These are phyloP conservation scores for Tetrao urogallus DNA, from an alignment of 2,113 vertebrate genomes.

Conservation along the genomic window DNA sequence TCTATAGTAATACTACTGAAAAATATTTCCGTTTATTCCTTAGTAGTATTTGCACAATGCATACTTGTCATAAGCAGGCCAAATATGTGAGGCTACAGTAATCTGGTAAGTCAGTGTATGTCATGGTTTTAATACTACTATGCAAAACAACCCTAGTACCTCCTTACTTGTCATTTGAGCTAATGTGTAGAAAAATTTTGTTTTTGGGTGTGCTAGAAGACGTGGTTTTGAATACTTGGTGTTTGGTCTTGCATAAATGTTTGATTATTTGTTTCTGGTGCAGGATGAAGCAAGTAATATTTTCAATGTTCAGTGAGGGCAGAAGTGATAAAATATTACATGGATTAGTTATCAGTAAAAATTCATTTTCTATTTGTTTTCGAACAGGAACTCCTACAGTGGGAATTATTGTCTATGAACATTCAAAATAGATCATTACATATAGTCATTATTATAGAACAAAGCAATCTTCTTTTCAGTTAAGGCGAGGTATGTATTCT, in stretches of 20 bases:
- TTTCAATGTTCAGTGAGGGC: background rate
- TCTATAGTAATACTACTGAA: background rate
- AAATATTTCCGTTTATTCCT: background rate
- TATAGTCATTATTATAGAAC: background rate
- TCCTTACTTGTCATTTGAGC: background rate
- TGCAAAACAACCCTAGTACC: background rate
- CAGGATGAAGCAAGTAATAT: background rate
- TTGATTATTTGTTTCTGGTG: background rate
- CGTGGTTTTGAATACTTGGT: background rate
- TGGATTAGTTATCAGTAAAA: background rate
- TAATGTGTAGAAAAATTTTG: background rate
- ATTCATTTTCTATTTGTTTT: background rate
- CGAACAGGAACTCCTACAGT: background rate
- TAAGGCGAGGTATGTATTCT: background rate
- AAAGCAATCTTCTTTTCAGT: background rate
- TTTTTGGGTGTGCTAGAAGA: background rate
- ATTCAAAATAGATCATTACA: background rate
- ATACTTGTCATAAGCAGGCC: background rate
- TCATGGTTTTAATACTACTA: background rate
- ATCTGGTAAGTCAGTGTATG: background rate
- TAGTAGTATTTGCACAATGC: background rate
- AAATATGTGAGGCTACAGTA: background rate
- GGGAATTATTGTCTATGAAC: background rate
- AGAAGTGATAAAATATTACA: background rate
- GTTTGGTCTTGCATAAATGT: background rate